Base-by-base conservation (phyloP, 2,888 invertebrate species). In the Epistrophe grossulariae region DNA sequence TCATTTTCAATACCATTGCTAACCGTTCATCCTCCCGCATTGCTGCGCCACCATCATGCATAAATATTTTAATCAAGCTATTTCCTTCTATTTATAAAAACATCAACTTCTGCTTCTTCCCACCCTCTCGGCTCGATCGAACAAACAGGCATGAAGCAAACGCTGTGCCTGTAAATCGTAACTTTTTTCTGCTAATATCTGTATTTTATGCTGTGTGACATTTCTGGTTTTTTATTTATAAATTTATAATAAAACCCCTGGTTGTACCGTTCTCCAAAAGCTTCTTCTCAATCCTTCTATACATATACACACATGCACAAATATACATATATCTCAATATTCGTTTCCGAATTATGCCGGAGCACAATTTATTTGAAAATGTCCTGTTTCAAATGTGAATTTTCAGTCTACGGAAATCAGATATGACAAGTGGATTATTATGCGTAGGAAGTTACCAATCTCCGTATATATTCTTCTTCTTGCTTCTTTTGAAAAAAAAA, bases 351-450 rank as follows among this genome's bases (percentile, higher is more conserved):
- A 43, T 62, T 62, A 62, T 62, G 62, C 24, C 24, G 62, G 24
- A 19, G 38, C 38, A 50, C 19, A 52, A 15, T 38, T 70, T 52
- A 52, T 70, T 38, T 35, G 7, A 52, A 70, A 70, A 38, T 70
- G 50, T 38, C 52, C 68, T 28, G 38, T 52, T 70, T 52, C 35
- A 66, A 52, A 70, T 70, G 15, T 52, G 52, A 70, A 70, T 52
- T 52, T 52, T n/a, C 19, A 52, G 52, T 38, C 68, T 52, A 52
- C 48, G 10, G 50, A 52, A 70, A 52, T 52, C 24, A 52, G 68
- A 70, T 70, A 70, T 52, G 52, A 70, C 68, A 70, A 70, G 68
- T 52, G n/a, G 52, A 68, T 52, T 68, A 70, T 52, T 31, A 57
- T 76, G 45, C 55, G 28, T 64, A 55, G 50, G 50, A 74, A 52